phyloP scores from a whole-genome alignment of 1,140 invertebrate genomes.

The Agrypnia vestita region DNA sequence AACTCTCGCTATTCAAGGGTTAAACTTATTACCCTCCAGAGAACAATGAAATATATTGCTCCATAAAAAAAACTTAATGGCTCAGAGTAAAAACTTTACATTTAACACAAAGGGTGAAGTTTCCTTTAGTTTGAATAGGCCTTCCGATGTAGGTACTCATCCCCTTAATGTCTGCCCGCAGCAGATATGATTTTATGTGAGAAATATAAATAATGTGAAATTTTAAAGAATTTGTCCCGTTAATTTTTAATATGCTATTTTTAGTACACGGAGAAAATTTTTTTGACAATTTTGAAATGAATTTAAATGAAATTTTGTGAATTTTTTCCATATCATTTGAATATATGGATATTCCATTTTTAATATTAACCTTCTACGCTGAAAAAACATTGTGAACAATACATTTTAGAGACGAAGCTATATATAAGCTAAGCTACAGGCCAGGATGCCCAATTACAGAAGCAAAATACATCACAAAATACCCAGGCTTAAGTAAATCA shows the following conservation, averaged over 20 bases:
- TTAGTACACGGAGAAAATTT: too few species aligned
- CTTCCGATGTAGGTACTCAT: not conserved
- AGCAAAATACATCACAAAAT: too few species aligned
- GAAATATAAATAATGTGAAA: constrained; percentile 8
- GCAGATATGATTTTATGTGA: constrained; percentile 23
- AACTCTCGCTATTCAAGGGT: not conserved
- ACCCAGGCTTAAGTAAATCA: too few species aligned
- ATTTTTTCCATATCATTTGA: too few species aligned
- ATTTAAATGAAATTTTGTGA: too few species aligned
- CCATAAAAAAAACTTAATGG: constrained; percentile 33
- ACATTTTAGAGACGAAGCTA: too few species aligned
- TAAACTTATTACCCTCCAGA: constrained; percentile 22
- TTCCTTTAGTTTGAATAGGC: not conserved
- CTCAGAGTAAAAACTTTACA: constrained; percentile 28
- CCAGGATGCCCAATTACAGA: too few species aligned
- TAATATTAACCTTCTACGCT: not conserved
- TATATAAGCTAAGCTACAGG: too few species aligned
- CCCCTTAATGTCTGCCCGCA: constrained; percentile 8
- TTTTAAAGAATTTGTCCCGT: not conserved
- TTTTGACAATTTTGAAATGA: too few species aligned
- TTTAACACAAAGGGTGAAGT: constrained; percentile 33
- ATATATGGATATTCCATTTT: too few species aligned
- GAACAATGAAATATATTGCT: constrained; percentile 33
- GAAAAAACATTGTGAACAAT: too few species aligned
- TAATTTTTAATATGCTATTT: too few species aligned